A percentile compares a stretch with the other conserved stretches of the same genome.
phyloP scores from a whole-genome alignment of 2,888 invertebrate genomes.

The Ornithoptera alexandrae region DNA sequence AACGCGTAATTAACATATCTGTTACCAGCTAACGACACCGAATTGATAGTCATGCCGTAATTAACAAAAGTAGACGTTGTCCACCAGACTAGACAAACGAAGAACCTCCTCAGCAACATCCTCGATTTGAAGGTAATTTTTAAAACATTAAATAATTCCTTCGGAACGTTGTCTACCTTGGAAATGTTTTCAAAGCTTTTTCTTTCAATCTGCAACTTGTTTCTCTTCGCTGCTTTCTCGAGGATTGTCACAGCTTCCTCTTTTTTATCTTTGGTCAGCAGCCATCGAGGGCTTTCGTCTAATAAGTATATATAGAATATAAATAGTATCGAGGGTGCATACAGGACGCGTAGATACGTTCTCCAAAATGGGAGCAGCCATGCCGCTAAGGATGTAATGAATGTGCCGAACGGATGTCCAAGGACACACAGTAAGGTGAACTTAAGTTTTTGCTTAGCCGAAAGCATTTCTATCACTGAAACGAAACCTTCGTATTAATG shows the following conservation, averaged over 20 bases:
- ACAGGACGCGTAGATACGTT: not conserved
- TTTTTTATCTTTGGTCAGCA: not conserved
- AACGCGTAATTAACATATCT: not conserved
- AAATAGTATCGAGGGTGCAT: not conserved
- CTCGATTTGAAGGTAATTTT: not conserved
- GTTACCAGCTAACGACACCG: not conserved
- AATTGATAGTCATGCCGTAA: not conserved
- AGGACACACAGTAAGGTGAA: not conserved
- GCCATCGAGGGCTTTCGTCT: not conserved
- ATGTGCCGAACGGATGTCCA: not conserved
- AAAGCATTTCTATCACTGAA: not conserved
- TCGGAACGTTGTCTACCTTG: not conserved
- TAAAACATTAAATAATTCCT: not conserved
- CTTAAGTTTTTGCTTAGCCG: not conserved
- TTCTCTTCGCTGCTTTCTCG: not conserved
- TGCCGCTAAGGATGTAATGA: not conserved
- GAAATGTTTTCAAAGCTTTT: not conserved
- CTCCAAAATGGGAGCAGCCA: not conserved
- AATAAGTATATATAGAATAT: not conserved
- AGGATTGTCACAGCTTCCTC: not conserved
- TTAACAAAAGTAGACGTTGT: not conserved
- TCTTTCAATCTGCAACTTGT: not conserved
- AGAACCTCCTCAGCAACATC: not conserved
- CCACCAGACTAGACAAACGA: slow-evolving; percentile 1
- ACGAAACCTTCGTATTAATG: not conserved